Base-by-base conservation (phyloP, 2,797 vertebrate genomes). In the Enteromius anoplus region DNA sequence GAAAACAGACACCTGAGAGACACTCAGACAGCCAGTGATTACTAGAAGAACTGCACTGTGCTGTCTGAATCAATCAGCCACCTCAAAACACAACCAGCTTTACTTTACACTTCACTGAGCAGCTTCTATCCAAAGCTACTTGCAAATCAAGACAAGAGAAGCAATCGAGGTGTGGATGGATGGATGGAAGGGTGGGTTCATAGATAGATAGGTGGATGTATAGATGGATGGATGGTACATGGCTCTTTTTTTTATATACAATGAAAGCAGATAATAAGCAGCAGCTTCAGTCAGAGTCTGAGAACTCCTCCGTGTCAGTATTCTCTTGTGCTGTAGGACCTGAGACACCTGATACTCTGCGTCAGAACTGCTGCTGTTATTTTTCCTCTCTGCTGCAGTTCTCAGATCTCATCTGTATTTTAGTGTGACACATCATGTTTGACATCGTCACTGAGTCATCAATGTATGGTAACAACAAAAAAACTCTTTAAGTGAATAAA, bases 11-110 rank as follows among this genome's bases (percentile, higher is more conserved):
- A 92, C 90, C 90, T 91, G 88, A 84, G 89, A 72, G 87, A 89
- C 65, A 55, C 53, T 10, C 53, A 84, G 71, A 73, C 7, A 83
- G 75, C 83, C 86, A 81, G 88, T 58, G 80, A 87, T 83, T 82
- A 79, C 85, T 78, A 62, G 85, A 94, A 94, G 91, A 93, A 89
- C 92, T 93, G 92, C 93, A 94, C 91, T 91, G 88, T 91, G 86
- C 90, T 91, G 93, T 93, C 93, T 93, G 89, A 94, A 93, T 93
- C 92, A 82, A 93, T 93, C 91, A 92, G 89, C 21, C 12, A 15
- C 40, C 40, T 45, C 37, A 45, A 69, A n/a, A 23, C 26, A 62
- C 4, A 1, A 58, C 21, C 53, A 23, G 21, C 53, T 10, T 10
- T 55, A 55, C 53, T 10, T 55, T 10, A 53, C 51, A 21, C 19